Base-by-base conservation (phyloP, 2,797 vertebrate genomes). In the Melanotaenia nigrans region DNA sequence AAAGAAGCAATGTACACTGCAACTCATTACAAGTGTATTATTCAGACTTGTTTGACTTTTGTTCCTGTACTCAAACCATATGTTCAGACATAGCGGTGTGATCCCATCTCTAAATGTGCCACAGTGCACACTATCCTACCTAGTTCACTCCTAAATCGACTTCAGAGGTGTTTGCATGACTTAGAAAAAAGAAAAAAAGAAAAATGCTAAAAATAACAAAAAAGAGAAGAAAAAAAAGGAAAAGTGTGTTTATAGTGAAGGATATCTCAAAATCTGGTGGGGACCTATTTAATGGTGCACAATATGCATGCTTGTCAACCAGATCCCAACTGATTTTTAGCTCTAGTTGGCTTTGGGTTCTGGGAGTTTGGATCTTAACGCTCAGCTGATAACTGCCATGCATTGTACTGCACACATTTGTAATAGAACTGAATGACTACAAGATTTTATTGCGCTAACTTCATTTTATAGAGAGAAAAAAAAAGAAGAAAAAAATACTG, bases 321-420 rank as follows among this genome's bases (percentile, higher is more conserved):
- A 93, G 95, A 95, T 94, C 94, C 96, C 95, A 93, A 94, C 93
- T 94, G 94, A 94, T 94, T 95, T 68, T 95, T 92, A 94, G 95
- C 95, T 95, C 93, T 95, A 90, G 95, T 96, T 92, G 92, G 96
- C 95, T 95, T 96, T 90, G 94, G 95, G 95, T 95, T 93, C 90
- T 94, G 94, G 94, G 88, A 86, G 86, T 93, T 90, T 90, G 94
- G 95, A 95, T 95, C 92, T 95, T 95, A 95, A 91, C 94, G 96
- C 97, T 98, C 97, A 98, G 97, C 98, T 97, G 95, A 97, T 96
- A 96, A 97, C 97, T 98, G 98, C 97, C 97, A 97, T 96, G 97
- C 96, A 97, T 96, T 96, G 95, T 95, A 95, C 94, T 95, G 95
- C 95, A 95, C 95, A 95, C 92, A 94, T 95, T 95, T 95, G 90